Evolutionary conservation across 2,888 invertebrate genomes (phyloP).

Genomic region (Oegoconia quadripuncta): DNA sequence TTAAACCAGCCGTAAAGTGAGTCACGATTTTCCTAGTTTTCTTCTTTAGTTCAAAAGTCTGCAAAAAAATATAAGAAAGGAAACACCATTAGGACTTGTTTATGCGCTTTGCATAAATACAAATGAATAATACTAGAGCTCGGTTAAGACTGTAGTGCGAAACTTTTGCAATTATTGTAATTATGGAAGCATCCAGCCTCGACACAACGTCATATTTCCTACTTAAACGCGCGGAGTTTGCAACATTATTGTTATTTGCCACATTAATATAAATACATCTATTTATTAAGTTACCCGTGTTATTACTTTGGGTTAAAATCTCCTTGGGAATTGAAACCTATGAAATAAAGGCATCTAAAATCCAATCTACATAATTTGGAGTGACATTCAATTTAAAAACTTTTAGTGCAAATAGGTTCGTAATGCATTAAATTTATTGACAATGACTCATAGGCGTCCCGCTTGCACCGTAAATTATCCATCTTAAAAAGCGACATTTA

Average conservation of each 20-base stretch:
- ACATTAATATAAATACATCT: conserved; percentile 63
- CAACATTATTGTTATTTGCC: conserved; percentile 58
- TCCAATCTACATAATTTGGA: conserved; percentile 33
- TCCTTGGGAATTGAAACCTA: conserved; percentile 29
- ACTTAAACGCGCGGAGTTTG: conserved; percentile 65
- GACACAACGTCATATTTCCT: conserved; percentile 65
- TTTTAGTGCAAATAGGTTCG: conserved; percentile 61
- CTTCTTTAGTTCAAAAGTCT: conserved; percentile 11
- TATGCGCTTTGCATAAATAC: conserved; percentile 57
- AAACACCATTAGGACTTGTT: conserved; percentile 49
- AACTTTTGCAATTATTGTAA: conserved; percentile 75
- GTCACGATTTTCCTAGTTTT: conserved; percentile 45
- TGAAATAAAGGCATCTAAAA: no score
- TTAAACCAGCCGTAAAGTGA: conserved; percentile 61
- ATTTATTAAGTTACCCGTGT: conserved; percentile 53
- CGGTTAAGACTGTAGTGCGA: conserved; percentile 56
- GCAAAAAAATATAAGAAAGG: conserved; percentile 41
- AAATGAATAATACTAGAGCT: conserved; percentile 60
- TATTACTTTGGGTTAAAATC: conserved; percentile 46
- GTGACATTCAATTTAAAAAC: conserved; percentile 42
- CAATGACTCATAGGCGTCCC: conserved; percentile 54
- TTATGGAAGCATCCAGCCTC: conserved; percentile 62
- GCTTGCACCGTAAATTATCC: conserved; percentile 52
- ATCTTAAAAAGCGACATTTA: conserved; percentile 66
- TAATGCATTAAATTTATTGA: conserved; percentile 68